A percentile compares a stretch with the other conserved stretches of the same genome.
These are phyloP conservation scores for Trisateles emortualis DNA, from an alignment of 2,888 invertebrate species.

Conservation along the genomic window DNA sequence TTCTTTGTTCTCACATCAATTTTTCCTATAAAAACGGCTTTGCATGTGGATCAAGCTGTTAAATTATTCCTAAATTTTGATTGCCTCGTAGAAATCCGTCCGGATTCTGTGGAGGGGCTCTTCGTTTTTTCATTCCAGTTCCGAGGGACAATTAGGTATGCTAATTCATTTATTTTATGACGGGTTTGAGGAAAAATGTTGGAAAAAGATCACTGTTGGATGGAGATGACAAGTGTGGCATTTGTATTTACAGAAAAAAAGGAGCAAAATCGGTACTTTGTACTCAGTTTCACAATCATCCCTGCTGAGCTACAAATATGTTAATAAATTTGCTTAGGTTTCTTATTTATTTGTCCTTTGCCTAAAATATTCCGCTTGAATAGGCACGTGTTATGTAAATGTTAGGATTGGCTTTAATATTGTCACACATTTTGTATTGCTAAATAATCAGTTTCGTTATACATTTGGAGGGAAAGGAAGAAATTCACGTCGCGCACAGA, in stretches of 20 bases:
- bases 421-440: slow-evolving; percentile 41
- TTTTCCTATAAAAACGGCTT: slow-evolving; percentile 64
- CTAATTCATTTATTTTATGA: slow-evolving; percentile 82
- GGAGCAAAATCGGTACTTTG: slow-evolving; percentile 21
- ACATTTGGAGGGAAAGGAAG: slow-evolving; percentile 60
- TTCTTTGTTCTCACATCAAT: slow-evolving; percentile 68
- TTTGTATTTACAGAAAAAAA: slow-evolving; percentile 29
- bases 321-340: slow-evolving; percentile 27
- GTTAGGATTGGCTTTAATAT: slow-evolving; percentile 35
- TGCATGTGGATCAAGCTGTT: slow-evolving; percentile 73
- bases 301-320: slow-evolving; percentile 13
- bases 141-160: slow-evolving; percentile 81
- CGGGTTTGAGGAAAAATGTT: slow-evolving; percentile 68
- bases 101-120: slow-evolving; percentile 66
- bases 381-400: slow-evolving; percentile 40
- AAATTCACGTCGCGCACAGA: slow-evolving; percentile 54
- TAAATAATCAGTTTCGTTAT: slow-evolving; percentile 57
- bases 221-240: slow-evolving; percentile 56
- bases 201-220: slow-evolving; percentile 69
- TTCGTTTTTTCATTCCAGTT: slow-evolving; percentile 76
- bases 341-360: slow-evolving; percentile 30
- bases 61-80: slow-evolving; percentile 80
- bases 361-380: slow-evolving; percentile 37
- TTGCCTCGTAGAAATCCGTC: slow-evolving; percentile 76
- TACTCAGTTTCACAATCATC: background rate